phyloP scores from a whole-genome alignment of 2,888 invertebrate genomes.

The Synanthedon myopaeformis region DNA sequence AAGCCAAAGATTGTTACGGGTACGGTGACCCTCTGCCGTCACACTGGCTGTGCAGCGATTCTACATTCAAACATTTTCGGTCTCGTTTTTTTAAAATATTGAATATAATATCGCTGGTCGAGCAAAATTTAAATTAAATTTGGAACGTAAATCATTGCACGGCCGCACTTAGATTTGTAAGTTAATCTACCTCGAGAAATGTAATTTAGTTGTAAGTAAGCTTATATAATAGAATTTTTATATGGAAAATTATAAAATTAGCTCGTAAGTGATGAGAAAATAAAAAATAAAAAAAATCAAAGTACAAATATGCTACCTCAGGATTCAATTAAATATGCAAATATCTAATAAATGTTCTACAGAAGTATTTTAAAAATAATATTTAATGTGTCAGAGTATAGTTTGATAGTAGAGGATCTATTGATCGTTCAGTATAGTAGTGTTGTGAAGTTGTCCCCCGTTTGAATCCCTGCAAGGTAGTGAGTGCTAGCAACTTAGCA shows the following conservation, averaged over 20 bases:
- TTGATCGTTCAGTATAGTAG: conserved; percentile 11
- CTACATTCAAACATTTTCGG: conserved; percentile 11
- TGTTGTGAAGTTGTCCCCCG: conserved; percentile 11
- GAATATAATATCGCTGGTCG: conserved; percentile 8
- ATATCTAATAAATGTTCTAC: conserved; percentile 26
- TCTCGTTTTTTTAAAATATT: conserved; percentile 5
- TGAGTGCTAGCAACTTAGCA: conserved; percentile 45
- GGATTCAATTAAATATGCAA: conserved; percentile 55
- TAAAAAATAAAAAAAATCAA: conserved; percentile 40
- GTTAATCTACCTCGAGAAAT: conserved; percentile 69
- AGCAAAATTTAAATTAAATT: conserved; percentile 2
- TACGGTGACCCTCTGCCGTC: conserved; percentile 71
- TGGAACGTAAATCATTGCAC: conserved; percentile 32
- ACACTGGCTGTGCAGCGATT: conserved; percentile 43
- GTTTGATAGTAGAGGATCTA: conserved; percentile 10
- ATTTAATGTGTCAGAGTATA: conserved; percentile 15
- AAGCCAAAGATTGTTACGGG: conserved; percentile 72
- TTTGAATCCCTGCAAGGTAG: conserved; percentile 68
- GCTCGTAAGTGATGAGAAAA: conserved; percentile 42
- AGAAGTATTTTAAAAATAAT: conserved; percentile 25
- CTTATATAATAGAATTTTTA: conserved; percentile 64
- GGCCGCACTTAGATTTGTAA: conserved; percentile 47
- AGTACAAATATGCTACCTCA: conserved; percentile 71
- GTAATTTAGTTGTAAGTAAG: conserved; percentile 56
- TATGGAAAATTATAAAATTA: conserved; percentile 60